phyloP scores from a whole-genome alignment of 1,140 invertebrate species.

The Liolophura sinensis region DNA sequence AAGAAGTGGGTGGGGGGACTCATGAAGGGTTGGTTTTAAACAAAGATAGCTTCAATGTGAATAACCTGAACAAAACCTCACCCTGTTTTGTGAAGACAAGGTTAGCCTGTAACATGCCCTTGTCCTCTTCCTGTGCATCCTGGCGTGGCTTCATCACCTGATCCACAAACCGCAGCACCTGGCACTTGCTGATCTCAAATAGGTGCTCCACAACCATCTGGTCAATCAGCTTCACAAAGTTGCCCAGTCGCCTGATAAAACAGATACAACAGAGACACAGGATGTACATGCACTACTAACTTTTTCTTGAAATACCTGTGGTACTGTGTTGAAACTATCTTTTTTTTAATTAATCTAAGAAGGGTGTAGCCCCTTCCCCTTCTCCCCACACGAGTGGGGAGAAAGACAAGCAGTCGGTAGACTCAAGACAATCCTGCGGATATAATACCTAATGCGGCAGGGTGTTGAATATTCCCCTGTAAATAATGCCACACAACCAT shows the following conservation, averaged over 20 bases:
- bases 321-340: not conserved
- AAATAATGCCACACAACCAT: no score
- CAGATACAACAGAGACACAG: slow-evolving; percentile 4
- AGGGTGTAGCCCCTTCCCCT: not conserved
- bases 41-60: no score
- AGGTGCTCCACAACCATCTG: slow-evolving; percentile 55
- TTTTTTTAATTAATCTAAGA: not conserved
- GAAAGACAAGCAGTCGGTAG: no score
- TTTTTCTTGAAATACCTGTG: not conserved
- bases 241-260: slow-evolving; percentile 44
- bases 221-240: slow-evolving; percentile 54
- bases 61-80: no score
- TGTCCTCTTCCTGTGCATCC: slow-evolving; percentile 24
- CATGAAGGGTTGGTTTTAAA: no score
- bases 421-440: no score
- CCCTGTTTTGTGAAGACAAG: slow-evolving; percentile 50
- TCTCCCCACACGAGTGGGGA: not conserved
- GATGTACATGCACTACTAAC: not conserved
- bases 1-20: no score
- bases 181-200: slow-evolving; percentile 45
- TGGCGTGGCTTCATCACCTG: slow-evolving; percentile 29
- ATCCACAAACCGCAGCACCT: slow-evolving; percentile 42
- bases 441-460: no score
- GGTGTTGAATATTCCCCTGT: no score
- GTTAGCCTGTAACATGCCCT: slow-evolving; percentile 44